phyloP scores from a whole-genome alignment of 2,113 vertebrate genomes.

The Pachypanchax playfairii region DNA sequence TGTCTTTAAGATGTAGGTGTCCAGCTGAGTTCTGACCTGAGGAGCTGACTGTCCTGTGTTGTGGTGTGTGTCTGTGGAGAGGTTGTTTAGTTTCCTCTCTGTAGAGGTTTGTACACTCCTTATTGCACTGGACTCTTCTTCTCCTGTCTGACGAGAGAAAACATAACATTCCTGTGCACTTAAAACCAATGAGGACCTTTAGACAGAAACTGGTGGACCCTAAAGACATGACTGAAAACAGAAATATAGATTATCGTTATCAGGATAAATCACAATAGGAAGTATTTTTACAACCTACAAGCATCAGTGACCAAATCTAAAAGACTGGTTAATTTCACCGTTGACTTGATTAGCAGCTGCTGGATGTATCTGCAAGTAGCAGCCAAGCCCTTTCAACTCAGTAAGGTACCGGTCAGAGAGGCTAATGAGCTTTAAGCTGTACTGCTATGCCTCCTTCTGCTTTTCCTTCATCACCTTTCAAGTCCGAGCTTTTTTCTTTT shows the following conservation, averaged over 20 bases:
- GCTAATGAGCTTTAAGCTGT: conserved; percentile 85
- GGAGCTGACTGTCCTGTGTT: too few species aligned
- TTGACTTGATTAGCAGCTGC: conserved; percentile 83
- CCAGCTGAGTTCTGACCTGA: too few species aligned
- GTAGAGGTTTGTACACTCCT: too few species aligned
- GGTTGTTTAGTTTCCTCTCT: too few species aligned
- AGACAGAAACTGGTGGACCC: too few species aligned
- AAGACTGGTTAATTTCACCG: conserved; percentile 81
- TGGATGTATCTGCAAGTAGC: conserved; percentile 80
- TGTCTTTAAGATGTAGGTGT: too few species aligned
- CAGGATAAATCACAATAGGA: conserved; percentile 78
- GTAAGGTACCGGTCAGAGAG: conserved; percentile 80
- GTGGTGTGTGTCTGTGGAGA: too few species aligned
- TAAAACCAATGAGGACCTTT: too few species aligned
- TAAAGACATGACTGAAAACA: conserved; percentile 79
- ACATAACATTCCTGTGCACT: too few species aligned
- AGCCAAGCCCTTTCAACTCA: conserved; percentile 81
- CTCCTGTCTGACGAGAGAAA: too few species aligned
- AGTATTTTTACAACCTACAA: conserved; percentile 83
- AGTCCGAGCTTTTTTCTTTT: conserved; percentile 59
- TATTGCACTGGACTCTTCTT: too few species aligned
- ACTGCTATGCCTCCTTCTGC: conserved; percentile 68
- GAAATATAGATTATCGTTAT: too few species aligned
- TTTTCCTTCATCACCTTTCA: conserved; percentile 68
- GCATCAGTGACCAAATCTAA: conserved; percentile 84